Conservation (phyloP, 2,113 vertebrate genomes). For the Brachypteracias leptosomus region DNA sequence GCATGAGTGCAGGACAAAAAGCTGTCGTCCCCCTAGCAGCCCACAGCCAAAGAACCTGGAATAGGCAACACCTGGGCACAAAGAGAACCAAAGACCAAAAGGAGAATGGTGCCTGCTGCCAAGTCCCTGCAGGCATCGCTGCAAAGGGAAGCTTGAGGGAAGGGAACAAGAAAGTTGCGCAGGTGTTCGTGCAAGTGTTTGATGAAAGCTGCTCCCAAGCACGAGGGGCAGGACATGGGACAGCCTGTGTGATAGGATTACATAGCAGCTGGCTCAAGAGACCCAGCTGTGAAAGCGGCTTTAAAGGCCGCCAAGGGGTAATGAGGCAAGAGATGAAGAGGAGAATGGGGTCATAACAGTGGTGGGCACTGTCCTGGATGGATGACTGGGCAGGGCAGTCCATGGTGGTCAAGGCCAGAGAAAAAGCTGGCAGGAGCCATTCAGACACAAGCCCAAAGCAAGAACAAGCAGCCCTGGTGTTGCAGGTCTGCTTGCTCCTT, state of each 20-base stretch:
- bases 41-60: not conserved
- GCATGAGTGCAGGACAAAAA: not conserved
- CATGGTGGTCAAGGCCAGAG: not conserved
- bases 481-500: not conserved
- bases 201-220: not conserved
- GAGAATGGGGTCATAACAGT: not conserved
- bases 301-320: not conserved
- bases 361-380: accelerated
- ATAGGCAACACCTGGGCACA: not conserved
- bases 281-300: not conserved
- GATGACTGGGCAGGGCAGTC: not conserved
- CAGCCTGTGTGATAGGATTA: not conserved
- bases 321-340: not conserved
- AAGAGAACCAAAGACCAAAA: not conserved
- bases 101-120: not conserved
- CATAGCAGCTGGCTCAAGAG: not conserved
- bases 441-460: not conserved
- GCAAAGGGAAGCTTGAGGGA: not conserved
- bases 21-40: not conserved
- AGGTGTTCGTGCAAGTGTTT: not conserved
- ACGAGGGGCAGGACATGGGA: accelerated
- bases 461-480: not conserved
- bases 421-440: not conserved
- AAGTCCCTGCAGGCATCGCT: not conserved
- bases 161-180: not conserved